phyloP scores from a whole-genome alignment of 1,140 invertebrate genomes.

The Bombus affinis region DNA sequence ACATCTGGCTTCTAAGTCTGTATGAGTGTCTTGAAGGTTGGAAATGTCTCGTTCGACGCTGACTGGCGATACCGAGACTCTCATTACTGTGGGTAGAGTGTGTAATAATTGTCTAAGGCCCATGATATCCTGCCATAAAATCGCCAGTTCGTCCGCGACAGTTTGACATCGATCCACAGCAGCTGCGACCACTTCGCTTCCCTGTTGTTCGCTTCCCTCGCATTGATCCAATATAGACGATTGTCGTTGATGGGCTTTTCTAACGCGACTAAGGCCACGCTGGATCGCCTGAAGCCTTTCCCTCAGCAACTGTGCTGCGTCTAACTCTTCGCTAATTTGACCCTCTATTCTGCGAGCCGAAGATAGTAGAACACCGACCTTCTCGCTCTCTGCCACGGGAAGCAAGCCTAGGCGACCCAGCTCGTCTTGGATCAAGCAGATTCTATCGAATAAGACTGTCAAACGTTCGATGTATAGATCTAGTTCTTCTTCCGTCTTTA shows the following conservation, averaged over 20 bases:
- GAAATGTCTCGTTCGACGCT: conserved; percentile 89
- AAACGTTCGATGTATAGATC: conserved; percentile 90
- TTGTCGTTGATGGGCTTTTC: conserved; percentile 86
- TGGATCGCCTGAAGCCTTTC: conserved; percentile 88
- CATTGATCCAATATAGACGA: conserved; percentile 87
- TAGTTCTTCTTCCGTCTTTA: conserved; percentile 91
- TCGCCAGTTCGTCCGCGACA: conserved; percentile 85
- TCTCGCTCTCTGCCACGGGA: conserved; percentile 88
- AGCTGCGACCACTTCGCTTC: conserved; percentile 87
- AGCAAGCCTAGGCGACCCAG: conserved; percentile 88
- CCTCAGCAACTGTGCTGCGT: conserved; percentile 86
- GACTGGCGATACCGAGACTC: conserved; percentile 88
- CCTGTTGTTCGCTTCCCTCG: conserved; percentile 86
- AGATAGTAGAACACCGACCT: conserved; percentile 87
- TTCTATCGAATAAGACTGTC: conserved; percentile 88
- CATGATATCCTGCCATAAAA: conserved; percentile 90
- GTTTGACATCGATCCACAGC: conserved; percentile 87
- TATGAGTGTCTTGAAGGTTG: conserved; percentile 88
- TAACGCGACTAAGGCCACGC: conserved; percentile 86
- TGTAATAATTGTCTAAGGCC: conserved; percentile 88
- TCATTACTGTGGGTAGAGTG: conserved; percentile 87
- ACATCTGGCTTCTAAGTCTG: conserved; percentile 87
- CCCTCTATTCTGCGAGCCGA: conserved; percentile 87
- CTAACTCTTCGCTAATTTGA: conserved; percentile 88
- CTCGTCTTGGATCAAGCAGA: conserved; percentile 90